Evolutionary conservation across 2,797 vertebrate species (phyloP).

Genomic region (Chelon labrosus): DNA sequence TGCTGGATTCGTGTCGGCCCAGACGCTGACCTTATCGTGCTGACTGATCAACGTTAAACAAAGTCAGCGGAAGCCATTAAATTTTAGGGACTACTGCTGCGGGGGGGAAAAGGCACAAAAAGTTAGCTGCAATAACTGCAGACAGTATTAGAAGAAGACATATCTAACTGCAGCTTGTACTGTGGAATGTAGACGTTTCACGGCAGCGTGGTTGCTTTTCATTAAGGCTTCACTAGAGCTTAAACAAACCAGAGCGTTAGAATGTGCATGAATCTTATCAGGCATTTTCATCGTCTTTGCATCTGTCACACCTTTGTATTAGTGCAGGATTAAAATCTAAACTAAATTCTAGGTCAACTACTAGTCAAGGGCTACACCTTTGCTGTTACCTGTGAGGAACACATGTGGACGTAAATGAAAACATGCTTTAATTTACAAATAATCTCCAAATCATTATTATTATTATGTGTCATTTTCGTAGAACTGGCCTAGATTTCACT

Average conservation of each 20-base stretch:
- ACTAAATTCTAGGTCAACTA: conserved; percentile 14
- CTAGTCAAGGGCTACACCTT: conserved; percentile 10
- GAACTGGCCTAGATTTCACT: background rate
- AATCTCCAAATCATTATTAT: background rate
- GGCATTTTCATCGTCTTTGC: background rate
- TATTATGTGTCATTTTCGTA: background rate
- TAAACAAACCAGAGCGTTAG: too few species aligned
- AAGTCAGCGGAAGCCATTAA: background rate
- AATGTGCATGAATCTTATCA: background rate
- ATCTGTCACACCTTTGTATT: background rate
- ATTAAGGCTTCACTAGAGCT: background rate
- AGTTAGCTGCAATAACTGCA: too few species aligned
- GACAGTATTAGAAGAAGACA: background rate
- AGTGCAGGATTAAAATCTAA: background rate
- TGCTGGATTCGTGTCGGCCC: background rate
- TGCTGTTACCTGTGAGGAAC: background rate
- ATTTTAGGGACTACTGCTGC: too few species aligned
- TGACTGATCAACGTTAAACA: background rate
- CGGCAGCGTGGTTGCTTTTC: background rate
- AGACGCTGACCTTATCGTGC: too few species aligned
- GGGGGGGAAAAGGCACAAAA: too few species aligned
- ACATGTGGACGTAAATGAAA: background rate
- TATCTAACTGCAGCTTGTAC: background rate
- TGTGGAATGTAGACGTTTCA: background rate
- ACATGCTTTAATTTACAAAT: conserved; percentile 27